Percentiles rank a stretch among this genome's conserved stretches.
Conservation (phyloP, 30 jellyfish, hydroid and myxozoan species). For the Aurelia sp. region DNA sequence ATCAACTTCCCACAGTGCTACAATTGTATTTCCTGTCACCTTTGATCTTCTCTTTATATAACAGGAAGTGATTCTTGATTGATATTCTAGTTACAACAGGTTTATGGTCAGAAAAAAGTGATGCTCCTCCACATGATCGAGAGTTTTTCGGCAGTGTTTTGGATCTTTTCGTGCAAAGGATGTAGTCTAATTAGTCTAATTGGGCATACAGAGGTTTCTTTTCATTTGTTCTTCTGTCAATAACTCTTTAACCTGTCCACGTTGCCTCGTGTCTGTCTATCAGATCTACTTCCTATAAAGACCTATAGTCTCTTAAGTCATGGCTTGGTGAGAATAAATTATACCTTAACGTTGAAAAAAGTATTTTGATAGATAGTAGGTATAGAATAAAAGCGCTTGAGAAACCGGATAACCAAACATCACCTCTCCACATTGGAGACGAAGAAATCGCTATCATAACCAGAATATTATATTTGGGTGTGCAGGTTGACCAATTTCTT, state of each 20-base stretch:
- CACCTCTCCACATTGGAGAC: no score
- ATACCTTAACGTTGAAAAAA: no score
- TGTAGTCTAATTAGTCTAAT: slow-evolving; percentile 3
- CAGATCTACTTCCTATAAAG: no score
- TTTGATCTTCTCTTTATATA: not conserved
- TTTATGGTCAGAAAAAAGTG: not conserved
- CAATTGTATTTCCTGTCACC: slow-evolving; percentile 13
- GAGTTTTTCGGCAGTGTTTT: slow-evolving; percentile 2
- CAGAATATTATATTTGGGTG: no score
- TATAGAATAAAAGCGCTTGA: no score
- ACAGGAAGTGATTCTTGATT: not conserved
- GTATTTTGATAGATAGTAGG: no score
- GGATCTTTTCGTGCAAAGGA: slow-evolving; percentile 8
- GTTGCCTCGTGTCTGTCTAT: slow-evolving; percentile 8
- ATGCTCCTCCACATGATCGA: slow-evolving; percentile 9
- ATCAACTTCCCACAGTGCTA: slow-evolving; percentile 30
- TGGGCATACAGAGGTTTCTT: slow-evolving; percentile 2
- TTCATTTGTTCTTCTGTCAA: slow-evolving; percentile 3
- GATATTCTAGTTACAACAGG: not conserved
- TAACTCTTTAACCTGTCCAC: slow-evolving; percentile 1
- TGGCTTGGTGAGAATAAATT: no score
- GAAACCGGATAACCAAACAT: no score
- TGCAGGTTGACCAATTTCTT: no score
- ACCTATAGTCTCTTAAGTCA: no score
- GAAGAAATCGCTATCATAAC: no score